Evolutionary conservation across 2,797 vertebrate genomes (phyloP).

Genomic region (Lutjanus argentimaculatus): DNA sequence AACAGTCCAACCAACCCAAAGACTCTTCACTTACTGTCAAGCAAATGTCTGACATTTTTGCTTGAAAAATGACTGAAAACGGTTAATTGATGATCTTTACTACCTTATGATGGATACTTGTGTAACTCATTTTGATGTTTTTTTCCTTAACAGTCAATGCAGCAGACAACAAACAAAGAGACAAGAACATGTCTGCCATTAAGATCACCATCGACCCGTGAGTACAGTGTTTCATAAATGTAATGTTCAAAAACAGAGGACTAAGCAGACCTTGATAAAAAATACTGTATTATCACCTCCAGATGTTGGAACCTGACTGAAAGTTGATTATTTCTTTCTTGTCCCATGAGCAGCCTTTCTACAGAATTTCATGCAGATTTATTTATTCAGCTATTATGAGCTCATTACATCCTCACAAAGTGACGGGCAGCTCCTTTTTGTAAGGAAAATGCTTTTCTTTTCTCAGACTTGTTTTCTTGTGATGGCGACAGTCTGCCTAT

Average conservation of each 20-base stretch:
- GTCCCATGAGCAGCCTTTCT: background rate
- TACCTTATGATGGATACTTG: background rate
- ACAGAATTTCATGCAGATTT: background rate
- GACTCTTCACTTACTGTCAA: no score
- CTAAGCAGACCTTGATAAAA: background rate
- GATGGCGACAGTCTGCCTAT: background rate
- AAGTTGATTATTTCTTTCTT: background rate
- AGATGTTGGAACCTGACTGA: background rate
- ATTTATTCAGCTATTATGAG: background rate
- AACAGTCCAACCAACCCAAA: no score
- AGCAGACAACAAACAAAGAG: slow-evolving; percentile 98
- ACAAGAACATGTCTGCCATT: slow-evolving; percentile 97
- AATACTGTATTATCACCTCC: background rate
- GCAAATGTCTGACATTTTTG: no score
- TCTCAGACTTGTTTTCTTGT: background rate
- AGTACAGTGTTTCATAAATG: slow-evolving; percentile 78
- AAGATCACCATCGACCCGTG: slow-evolving; percentile 98
- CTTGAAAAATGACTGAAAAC: background rate
- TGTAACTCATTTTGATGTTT: background rate
- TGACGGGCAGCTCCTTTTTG: background rate
- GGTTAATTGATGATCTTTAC: background rate
- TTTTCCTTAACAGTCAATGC: slow-evolving; percentile 92
- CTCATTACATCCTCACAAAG: background rate
- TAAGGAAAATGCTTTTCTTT: background rate
- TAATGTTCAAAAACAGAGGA: background rate